Conservation (phyloP, 1,140 invertebrate genomes). For the Zaprionus inermis region DNA sequence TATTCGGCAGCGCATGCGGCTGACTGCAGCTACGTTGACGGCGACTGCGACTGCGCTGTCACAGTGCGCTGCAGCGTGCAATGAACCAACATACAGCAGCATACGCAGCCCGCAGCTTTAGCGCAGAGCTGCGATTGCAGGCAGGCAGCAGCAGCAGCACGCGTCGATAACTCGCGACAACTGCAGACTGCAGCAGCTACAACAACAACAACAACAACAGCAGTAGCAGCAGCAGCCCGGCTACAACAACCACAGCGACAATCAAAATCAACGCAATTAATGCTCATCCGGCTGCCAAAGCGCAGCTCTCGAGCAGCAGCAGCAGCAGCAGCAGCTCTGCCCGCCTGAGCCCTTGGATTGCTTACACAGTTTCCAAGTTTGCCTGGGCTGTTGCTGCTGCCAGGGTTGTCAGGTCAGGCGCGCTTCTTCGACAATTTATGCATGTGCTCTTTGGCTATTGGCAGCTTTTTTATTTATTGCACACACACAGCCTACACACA, state of each 20-base stretch:
- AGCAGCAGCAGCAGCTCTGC: too few species aligned
- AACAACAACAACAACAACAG: constrained; percentile 47
- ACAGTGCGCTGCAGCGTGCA: constrained; percentile 1
- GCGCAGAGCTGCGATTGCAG: constrained; percentile 58
- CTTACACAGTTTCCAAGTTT: constrained; percentile 12
- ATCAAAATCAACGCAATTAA: constrained; percentile 81
- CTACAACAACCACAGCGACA: constrained; percentile 54
- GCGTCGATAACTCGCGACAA: constrained; percentile 54
- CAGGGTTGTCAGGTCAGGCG: constrained; percentile 20
- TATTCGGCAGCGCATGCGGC: constrained; percentile 70
- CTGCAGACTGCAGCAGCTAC: constrained; percentile 50
- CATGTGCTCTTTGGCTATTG: constrained; percentile 9
- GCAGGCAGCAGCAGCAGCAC: constrained; percentile 54
- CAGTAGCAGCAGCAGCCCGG: constrained; percentile 42
- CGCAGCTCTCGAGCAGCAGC: constrained; percentile 21
- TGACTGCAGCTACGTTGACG: constrained; percentile 36
- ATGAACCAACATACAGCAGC: constrained; percentile 51
- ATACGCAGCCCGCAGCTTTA: constrained; percentile 74
- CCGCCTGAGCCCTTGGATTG: constrained; percentile 31
- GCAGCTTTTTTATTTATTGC: constrained; percentile 1
- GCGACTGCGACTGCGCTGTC: constrained; percentile 16
- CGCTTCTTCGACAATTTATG: constrained; percentile 1
- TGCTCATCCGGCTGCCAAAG: constrained; percentile 73
- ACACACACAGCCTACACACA: not conserved
- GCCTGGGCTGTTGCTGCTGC: not conserved